Percentiles rank a stretch among this genome's conserved stretches.
Evolutionary conservation across 1,140 invertebrate species (phyloP).

Genomic region (Drosophila tropicalis): DNA sequence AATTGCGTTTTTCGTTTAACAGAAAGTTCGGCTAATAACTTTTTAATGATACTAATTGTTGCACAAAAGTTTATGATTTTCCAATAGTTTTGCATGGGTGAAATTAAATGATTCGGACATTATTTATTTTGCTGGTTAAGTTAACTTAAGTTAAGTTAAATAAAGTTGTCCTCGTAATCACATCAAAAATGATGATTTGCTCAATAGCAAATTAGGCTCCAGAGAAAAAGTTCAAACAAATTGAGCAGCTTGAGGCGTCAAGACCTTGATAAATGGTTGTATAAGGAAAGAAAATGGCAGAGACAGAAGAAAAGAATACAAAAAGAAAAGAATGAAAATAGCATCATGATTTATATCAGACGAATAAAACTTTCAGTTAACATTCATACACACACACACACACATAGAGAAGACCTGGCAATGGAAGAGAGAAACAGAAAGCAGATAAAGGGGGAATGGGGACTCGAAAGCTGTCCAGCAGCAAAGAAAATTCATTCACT

Average conservation of each 20-base stretch:
- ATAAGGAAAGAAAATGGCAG: constrained; percentile 3
- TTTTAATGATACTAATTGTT: constrained; percentile 70
- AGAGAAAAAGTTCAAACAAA: constrained; percentile 33
- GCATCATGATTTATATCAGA: constrained; percentile 64
- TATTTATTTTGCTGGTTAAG: background rate
- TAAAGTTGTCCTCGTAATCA: constrained; percentile 10
- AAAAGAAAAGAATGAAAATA: constrained; percentile 46
- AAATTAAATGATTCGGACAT: constrained; percentile 2
- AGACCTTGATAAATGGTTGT: constrained; percentile 46
- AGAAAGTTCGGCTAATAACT: constrained; percentile 41
- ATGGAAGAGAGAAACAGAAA: background rate
- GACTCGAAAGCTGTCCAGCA: background rate
- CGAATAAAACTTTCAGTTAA: constrained; percentile 29
- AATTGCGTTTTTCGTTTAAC: constrained; percentile 39
- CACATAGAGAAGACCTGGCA: no score
- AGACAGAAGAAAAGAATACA: constrained; percentile 47
- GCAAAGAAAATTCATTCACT: constrained; percentile 11
- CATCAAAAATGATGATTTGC: background rate
- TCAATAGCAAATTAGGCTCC: background rate
- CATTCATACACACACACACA: constrained; percentile 7
- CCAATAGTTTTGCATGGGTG: background rate
- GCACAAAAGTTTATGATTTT: constrained; percentile 40
- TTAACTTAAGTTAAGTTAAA: background rate
- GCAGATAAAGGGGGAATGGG: background rate
- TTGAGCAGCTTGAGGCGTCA: constrained; percentile 28